phyloP scores from a whole-genome alignment of 2,113 vertebrate species.

The Ia io region DNA sequence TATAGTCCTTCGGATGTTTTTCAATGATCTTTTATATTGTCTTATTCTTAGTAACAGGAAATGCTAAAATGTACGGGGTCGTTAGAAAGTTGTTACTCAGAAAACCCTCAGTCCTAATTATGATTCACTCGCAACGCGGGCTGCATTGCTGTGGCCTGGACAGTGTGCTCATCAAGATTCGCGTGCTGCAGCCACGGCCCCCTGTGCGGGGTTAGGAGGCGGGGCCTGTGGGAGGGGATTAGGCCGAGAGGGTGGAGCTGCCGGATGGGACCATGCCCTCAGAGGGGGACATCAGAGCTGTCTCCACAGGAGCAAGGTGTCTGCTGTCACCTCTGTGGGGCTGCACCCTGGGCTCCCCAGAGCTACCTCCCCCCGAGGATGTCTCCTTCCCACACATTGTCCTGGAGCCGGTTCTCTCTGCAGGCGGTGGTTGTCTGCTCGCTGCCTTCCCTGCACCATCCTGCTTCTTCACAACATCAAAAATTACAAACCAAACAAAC shows the following conservation, averaged over 20 bases:
- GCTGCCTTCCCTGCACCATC: background rate
- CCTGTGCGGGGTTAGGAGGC: background rate
- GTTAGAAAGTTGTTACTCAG: background rate
- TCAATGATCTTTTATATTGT: background rate
- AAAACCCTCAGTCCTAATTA: background rate
- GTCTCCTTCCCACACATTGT: background rate
- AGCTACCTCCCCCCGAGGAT: background rate
- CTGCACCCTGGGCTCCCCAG: rapidly evolving
- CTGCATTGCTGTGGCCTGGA: background rate
- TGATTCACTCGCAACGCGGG: background rate
- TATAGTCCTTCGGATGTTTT: background rate
- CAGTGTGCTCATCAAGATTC: background rate
- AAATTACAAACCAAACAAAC: background rate
- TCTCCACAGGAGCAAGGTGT: background rate
- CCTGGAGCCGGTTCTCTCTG: background rate
- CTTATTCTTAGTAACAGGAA: background rate
- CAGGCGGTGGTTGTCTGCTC: background rate
- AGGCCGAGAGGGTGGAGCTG: background rate
- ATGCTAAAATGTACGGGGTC: background rate
- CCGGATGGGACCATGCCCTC: background rate
- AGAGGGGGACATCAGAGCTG: background rate
- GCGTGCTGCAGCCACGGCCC: too few species aligned
- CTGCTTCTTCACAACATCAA: background rate
- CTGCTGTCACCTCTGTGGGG: background rate
- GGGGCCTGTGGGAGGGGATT: too few species aligned